Evolutionary conservation across 2,888 invertebrate species (phyloP).

Genomic region (Acleris emargana): DNA sequence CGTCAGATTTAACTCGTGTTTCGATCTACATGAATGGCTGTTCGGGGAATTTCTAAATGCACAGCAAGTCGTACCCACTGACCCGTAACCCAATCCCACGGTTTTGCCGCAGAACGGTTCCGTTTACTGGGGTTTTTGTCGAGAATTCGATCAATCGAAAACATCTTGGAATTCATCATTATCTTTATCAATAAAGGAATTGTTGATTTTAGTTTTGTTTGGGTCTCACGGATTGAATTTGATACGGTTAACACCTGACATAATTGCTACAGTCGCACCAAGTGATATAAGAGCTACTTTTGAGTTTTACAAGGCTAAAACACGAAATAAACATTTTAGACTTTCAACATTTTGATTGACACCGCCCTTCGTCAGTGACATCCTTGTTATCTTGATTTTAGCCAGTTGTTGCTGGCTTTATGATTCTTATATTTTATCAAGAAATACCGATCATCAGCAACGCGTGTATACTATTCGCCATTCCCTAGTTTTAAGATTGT

Average conservation of each 20-base stretch:
- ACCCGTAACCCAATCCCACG: constrained; percentile 62
- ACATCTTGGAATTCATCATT: constrained; percentile 19
- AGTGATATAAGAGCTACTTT: too few relatives aligned
- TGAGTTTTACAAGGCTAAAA: too few relatives aligned
- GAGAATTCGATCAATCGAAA: constrained; percentile 22
- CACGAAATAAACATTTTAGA: too few relatives aligned
- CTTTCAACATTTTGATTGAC: too few relatives aligned
- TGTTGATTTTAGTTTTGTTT: not conserved
- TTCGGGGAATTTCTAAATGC: constrained; percentile 15
- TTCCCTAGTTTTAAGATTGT: not conserved
- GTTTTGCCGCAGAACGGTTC: constrained; percentile 50
- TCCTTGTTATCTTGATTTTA: too few relatives aligned
- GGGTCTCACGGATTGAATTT: too few relatives aligned
- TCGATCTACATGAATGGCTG: not conserved
- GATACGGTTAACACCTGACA: too few relatives aligned
- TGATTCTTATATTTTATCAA: too few relatives aligned
- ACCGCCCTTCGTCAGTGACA: too few relatives aligned
- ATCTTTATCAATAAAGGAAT: not conserved
- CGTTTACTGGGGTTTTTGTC: constrained; percentile 20
- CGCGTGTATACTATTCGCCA: not conserved
- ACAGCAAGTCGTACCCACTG: constrained; percentile 49
- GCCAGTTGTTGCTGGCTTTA: too few relatives aligned
- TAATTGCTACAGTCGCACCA: too few relatives aligned
- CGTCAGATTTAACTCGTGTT: not conserved
- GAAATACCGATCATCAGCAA: too few relatives aligned